These are phyloP conservation scores for Danio kyathit DNA, from an alignment of 2,797 vertebrate species.

Conservation along the genomic window DNA sequence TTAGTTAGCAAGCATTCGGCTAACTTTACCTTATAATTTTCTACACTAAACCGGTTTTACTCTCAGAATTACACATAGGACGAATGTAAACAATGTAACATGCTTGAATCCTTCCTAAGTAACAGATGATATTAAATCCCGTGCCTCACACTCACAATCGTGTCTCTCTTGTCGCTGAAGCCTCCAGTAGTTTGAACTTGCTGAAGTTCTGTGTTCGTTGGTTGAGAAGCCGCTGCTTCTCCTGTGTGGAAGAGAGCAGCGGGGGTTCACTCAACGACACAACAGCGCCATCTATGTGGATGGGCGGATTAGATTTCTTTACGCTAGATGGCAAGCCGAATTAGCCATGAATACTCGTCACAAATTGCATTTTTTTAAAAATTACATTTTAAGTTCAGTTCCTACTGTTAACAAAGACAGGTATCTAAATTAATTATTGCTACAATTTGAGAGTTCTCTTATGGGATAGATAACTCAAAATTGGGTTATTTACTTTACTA, in stretches of 20 bases:
- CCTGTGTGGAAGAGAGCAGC: neutral
- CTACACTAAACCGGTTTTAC: neutral
- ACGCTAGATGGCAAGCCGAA: no score
- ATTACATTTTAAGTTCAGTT: no score
- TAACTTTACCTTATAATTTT: neutral
- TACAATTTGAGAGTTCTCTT: no score
- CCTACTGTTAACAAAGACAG: no score
- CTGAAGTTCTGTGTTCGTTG: constrained; percentile 35
- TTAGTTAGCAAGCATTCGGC: constrained; percentile 20
- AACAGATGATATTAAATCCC: neutral
- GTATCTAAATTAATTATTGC: no score
- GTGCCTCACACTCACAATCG: neutral
- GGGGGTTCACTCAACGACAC: neutral
- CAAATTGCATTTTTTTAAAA: no score
- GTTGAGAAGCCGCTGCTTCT: constrained; percentile 8
- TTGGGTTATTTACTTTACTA: no score
- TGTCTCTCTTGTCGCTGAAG: neutral
- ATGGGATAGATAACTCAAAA: no score
- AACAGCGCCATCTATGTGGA: constrained; percentile 6
- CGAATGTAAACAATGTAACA: neutral
- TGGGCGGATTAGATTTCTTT: neutral
- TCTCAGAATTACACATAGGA: neutral
- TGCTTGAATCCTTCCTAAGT: no score
- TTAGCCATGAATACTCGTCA: no score
- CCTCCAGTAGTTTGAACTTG: constrained; percentile 10